Evolutionary conservation across 2,888 invertebrate species (phyloP).

Genomic region (Onchidella celtica): DNA sequence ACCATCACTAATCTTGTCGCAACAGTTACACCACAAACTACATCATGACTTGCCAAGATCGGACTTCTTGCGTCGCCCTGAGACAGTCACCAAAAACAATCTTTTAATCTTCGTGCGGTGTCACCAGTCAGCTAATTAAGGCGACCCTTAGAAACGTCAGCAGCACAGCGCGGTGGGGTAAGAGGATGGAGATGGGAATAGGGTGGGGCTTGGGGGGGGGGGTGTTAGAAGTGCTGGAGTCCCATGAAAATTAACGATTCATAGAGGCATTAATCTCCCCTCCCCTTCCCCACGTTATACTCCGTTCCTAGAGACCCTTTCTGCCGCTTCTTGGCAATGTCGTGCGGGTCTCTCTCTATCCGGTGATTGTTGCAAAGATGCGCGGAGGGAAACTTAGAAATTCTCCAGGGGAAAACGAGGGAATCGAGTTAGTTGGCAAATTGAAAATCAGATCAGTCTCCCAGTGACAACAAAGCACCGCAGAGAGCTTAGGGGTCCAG

Average conservation of each 20-base stretch:
- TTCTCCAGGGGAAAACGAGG: constrained; percentile 48
- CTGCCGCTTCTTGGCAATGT: background rate
- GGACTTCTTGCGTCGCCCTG: too few species aligned
- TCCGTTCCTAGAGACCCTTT: background rate
- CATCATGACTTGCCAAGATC: too few species aligned
- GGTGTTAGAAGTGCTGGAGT: too few species aligned
- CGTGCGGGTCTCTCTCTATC: background rate
- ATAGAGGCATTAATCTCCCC: too few species aligned
- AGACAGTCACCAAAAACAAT: background rate
- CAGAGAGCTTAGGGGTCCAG: constrained; percentile 46
- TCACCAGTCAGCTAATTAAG: constrained; percentile 42
- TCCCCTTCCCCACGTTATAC: too few species aligned
- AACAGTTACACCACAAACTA: too few species aligned
- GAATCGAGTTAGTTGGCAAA: constrained; percentile 68
- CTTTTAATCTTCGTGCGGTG: constrained; percentile 40
- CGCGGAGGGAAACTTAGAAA: constrained; percentile 35
- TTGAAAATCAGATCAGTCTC: constrained; percentile 72
- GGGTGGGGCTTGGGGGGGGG: too few species aligned
- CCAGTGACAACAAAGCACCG: constrained; percentile 59
- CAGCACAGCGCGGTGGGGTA: background rate
- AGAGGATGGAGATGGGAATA: too few species aligned
- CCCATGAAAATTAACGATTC: too few species aligned
- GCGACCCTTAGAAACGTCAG: constrained; percentile 24
- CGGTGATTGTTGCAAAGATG: constrained; percentile 28
- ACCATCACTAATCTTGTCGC: too few species aligned